A percentile compares a stretch with the other conserved stretches of the same genome.
Conservation (phyloP, 2,797 vertebrate species). For the Balearica regulorum region DNA sequence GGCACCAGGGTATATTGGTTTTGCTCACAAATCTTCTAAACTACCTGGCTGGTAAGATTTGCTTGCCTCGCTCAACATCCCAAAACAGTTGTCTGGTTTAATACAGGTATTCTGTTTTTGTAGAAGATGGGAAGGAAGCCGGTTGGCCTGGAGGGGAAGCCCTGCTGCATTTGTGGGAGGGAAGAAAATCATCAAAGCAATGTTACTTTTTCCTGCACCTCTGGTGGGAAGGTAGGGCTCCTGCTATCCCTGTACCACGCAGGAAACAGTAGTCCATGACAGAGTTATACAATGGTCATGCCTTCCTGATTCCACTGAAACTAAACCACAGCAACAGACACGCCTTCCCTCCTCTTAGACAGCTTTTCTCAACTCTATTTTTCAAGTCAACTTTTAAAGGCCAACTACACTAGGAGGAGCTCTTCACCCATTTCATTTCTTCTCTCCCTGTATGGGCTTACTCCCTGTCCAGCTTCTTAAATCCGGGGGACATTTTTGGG, state of each 20-base stretch:
- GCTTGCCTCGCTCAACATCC: neutral
- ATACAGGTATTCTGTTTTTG: neutral
- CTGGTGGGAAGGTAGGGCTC: neutral
- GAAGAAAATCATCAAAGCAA: neutral
- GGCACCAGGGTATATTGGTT: neutral
- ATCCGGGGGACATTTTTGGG: neutral
- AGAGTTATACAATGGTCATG: neutral
- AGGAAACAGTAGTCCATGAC: neutral
- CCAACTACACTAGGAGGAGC: conserved; percentile 26
- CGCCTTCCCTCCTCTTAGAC: neutral
- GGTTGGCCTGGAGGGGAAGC: neutral
- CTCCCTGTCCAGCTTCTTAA: neutral
- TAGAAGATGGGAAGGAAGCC: neutral
- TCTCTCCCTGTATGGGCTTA: neutral
- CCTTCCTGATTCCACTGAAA: neutral
- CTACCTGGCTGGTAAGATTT: neutral
- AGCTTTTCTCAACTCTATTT: neutral
- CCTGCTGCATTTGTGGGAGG: neutral
- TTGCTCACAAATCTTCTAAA: neutral
- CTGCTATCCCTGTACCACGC: neutral
- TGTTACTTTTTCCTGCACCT: neutral
- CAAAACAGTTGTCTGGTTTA: neutral
- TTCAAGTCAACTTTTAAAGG: neutral
- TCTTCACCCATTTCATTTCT: neutral
- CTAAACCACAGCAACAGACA: neutral